These are phyloP conservation scores for Andrena chrysosceles DNA, from an alignment of 2,888 invertebrate genomes.

Conservation along the genomic window DNA sequence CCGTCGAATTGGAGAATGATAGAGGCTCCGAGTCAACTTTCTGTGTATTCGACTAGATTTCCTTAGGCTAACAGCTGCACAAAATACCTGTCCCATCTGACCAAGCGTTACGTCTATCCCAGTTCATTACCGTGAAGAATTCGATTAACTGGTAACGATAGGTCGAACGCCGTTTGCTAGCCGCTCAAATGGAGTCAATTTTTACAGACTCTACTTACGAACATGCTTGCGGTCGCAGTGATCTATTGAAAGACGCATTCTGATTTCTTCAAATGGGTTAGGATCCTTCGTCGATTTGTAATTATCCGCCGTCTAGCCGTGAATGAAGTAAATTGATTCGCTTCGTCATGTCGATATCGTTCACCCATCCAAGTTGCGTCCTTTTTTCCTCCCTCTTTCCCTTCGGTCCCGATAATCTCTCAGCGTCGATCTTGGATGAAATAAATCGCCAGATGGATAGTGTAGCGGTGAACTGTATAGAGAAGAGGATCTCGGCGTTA, in stretches of 20 bases:
- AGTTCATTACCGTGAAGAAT: not conserved
- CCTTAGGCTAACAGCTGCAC: not conserved
- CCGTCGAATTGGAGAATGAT: not conserved
- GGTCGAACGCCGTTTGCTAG: not conserved
- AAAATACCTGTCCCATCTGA: not conserved
- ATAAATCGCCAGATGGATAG: not conserved
- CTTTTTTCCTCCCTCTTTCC: not conserved
- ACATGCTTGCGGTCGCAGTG: not conserved
- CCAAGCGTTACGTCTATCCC: too few species aligned
- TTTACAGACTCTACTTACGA: not conserved
- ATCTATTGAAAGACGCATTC: not conserved
- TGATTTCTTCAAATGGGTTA: not conserved
- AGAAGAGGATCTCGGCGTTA: constrained; percentile 27
- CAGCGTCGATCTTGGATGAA: not conserved
- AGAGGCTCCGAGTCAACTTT: not conserved
- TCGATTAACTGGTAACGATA: not conserved
- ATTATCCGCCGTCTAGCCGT: not conserved
- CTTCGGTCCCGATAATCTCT: too few species aligned
- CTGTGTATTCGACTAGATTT: not conserved
- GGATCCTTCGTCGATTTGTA: not conserved
- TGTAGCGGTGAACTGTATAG: not conserved
- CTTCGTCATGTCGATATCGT: constrained; percentile 1
- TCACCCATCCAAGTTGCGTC: not conserved
- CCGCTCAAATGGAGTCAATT: not conserved
- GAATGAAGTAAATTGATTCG: not conserved